These are phyloP conservation scores for Lacanobia oleracea DNA, from an alignment of 2,888 invertebrate species.

Conservation along the genomic window DNA sequence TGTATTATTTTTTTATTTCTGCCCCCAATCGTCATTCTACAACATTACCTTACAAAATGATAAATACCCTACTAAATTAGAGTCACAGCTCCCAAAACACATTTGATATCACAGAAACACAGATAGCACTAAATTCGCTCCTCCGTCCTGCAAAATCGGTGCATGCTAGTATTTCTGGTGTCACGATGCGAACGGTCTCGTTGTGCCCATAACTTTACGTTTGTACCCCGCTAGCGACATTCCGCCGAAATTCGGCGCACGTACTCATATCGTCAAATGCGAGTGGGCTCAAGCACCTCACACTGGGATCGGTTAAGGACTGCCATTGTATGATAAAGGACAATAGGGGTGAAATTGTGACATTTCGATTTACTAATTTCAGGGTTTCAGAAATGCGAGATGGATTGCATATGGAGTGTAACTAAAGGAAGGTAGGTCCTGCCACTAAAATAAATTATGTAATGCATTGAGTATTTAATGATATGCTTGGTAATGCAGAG, in stretches of 20 bases:
- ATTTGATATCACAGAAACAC: constrained; percentile 24
- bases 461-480: background rate
- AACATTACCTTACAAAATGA: constrained; percentile 17
- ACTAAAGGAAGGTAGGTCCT: background rate
- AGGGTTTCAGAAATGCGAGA: background rate
- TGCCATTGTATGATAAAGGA: constrained; percentile 42
- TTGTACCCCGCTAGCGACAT: constrained; percentile 59
- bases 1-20: background rate
- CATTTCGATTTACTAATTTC: constrained; percentile 27
- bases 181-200: constrained; percentile 45
- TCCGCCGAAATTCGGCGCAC: constrained; percentile 68
- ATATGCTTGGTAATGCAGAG: too few species aligned
- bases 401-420: constrained; percentile 10
- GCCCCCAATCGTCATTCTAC: background rate
- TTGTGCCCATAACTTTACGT: constrained; percentile 67
- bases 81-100: constrained; percentile 4
- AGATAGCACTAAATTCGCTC: constrained; percentile 42
- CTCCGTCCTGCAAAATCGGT: constrained; percentile 39
- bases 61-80: constrained; percentile 3
- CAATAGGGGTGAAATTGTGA: constrained; percentile 38
- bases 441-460: background rate
- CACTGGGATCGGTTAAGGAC: constrained; percentile 48
- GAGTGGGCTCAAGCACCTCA: constrained; percentile 64
- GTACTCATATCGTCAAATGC: constrained; percentile 68
- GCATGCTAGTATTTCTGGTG: constrained; percentile 26